Evolutionary conservation across 2,888 invertebrate genomes (phyloP).

Genomic region (Rambutsinella grinnellia): DNA sequence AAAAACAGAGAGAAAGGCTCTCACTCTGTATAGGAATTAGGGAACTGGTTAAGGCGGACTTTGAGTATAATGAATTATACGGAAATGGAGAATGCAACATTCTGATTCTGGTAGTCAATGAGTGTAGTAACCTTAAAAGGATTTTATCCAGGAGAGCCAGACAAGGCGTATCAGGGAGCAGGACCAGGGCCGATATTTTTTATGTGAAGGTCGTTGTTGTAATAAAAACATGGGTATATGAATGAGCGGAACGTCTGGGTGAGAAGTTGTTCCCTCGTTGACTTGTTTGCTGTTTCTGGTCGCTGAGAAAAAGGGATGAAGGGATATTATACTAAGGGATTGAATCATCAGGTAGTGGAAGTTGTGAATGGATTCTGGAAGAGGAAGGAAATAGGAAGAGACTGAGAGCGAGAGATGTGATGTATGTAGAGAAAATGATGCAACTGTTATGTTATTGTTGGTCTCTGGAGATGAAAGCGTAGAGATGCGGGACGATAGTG

Average conservation of each 20-base stretch:
- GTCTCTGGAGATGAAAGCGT: conserved; percentile 15
- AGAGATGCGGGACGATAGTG: neutral
- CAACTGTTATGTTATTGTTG: neutral
- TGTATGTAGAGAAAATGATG: neutral
- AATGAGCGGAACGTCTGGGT: neutral
- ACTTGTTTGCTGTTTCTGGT: neutral
- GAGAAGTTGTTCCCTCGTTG: neutral
- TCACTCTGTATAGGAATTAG: no score
- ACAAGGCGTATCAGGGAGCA: conserved; percentile 8
- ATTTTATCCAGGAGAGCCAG: neutral
- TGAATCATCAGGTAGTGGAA: conserved; percentile 48
- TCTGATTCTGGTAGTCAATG: neutral
- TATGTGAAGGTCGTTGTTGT: conserved; percentile 50
- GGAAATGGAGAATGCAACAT: no score
- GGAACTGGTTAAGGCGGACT: no score
- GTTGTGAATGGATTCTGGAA: conserved; percentile 25
- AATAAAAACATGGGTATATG: conserved; percentile 4
- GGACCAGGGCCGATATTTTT: conserved; percentile 8
- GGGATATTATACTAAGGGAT: conserved; percentile 26
- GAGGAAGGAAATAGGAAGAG: conserved; percentile 35
- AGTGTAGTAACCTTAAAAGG: no score
- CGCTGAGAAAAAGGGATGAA: neutral
- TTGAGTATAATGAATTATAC: no score
- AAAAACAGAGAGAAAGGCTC: no score
- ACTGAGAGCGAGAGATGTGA: neutral